Evolutionary conservation across 2,797 vertebrate species (phyloP).

Genomic region (Glossophaga mutica): DNA sequence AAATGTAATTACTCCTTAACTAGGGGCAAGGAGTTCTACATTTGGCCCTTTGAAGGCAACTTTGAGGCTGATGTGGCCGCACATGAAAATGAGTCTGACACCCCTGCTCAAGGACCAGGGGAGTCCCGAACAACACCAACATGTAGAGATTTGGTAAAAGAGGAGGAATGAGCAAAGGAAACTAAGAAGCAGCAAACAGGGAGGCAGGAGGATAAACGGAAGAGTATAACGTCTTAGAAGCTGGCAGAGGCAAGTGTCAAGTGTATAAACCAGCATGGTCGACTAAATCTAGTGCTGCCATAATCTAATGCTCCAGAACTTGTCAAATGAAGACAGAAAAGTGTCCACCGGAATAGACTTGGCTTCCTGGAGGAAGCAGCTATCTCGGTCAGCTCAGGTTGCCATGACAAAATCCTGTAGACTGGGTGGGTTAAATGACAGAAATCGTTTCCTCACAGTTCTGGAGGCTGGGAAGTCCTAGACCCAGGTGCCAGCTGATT

Average conservation of each 20-base stretch:
- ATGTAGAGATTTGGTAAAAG: not conserved
- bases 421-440: not conserved
- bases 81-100: no score
- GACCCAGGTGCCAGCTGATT: no score
- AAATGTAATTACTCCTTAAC: no score
- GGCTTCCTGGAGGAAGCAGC: not conserved
- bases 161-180: not conserved
- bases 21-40: no score
- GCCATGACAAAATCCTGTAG: no score
- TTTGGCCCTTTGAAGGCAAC: no score
- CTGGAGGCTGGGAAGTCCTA: no score
- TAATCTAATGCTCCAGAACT: no score
- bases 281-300: not conserved
- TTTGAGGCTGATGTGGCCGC: no score
- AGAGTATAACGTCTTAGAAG: not conserved
- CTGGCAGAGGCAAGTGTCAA: not conserved
- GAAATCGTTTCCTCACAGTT: not conserved
- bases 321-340: not conserved
- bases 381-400: not conserved
- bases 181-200: not conserved
- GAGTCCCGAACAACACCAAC: not conserved
- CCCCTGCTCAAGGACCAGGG: no score
- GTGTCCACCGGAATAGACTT: not conserved
- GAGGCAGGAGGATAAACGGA: not conserved
- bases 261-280: not conserved